Evolutionary conservation across 2,888 invertebrate genomes (phyloP), one percentile per base, ranked within the genome.

Genomic region (Campoplex capitator): DNA sequence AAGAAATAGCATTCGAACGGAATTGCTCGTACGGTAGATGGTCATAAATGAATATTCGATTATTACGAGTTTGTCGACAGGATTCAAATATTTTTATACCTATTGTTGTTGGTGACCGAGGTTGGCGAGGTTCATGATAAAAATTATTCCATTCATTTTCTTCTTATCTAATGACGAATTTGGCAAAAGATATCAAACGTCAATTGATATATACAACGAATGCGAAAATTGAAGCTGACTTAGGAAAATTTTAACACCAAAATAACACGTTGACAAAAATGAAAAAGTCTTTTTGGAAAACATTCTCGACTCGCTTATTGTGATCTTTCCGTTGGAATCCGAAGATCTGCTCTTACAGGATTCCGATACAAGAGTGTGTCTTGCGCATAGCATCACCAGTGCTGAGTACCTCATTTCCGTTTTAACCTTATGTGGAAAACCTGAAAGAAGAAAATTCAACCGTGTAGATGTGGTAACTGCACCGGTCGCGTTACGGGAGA

Each of bases 361-460:
- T 35, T 16, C 54, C 18, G 38, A 32, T 23, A 45, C 45, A 54
- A 16, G 32, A 62, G 32, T 32, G 32, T 68, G 45, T 67, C 8
- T 13, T 68, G 71, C 42, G 71, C 48, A 65, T n/a, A 42, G 56
- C 68, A 48, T n/a, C 45, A 58, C 48, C 83, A 51, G 23, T n/a
- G 45, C n/a, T n/a, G 48, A 76, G 28, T 71, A 45, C 32, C 54
- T 81, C 51, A 48, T 71, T 67, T 73, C 54, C 65, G 76, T 76
- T 18, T 54, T 38, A n/a, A 77, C 48, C 58, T 67, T 70, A 62
- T 62, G 75, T 13, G 80, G 71, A 75, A 73, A 62, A 51, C 48
- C 28, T 38, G 28, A 70, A 76, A 68, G 70, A 45, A 38, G 56
- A 67, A 42, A 28, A 70, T 32, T 78, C 54, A 32, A 86, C 62